Conservation (phyloP, 1,140 invertebrate species). For the Adoxophyes honmai region DNA sequence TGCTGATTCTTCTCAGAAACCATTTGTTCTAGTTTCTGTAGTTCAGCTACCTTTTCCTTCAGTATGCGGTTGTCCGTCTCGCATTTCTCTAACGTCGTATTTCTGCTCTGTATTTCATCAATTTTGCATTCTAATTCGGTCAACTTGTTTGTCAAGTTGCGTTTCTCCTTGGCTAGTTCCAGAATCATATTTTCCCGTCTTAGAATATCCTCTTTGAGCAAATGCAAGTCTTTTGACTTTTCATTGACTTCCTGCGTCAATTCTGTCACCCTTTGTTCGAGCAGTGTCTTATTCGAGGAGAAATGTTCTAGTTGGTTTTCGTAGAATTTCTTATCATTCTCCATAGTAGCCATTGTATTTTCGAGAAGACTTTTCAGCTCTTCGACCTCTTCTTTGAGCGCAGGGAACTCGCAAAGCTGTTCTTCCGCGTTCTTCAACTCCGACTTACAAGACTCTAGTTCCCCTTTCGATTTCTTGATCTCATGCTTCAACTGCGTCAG, state of each 20-base stretch:
- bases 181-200: conserved; percentile 79
- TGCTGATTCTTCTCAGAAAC: conserved; percentile 75
- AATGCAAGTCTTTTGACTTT: conserved; percentile 77
- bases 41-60: conserved; percentile 55
- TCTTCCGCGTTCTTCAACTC: conserved; percentile 75
- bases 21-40: conserved; percentile 65
- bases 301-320: conserved; percentile 77
- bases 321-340: conserved; percentile 79
- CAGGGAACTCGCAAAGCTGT: conserved; percentile 74
- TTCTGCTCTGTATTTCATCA: conserved; percentile 58
- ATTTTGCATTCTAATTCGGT: conserved; percentile 63
- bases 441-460: conserved; percentile 75
- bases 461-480: conserved; percentile 72
- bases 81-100: conserved; percentile 43
- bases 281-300: conserved; percentile 74
- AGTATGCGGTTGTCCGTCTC: conserved; percentile 62
- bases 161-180: conserved; percentile 79
- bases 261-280: conserved; percentile 78
- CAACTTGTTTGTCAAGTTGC: conserved; percentile 69
- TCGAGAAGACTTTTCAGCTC: conserved; percentile 76
- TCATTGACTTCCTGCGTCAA: conserved; percentile 77
- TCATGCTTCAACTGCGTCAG: conserved; percentile 77
- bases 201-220: conserved; percentile 78
- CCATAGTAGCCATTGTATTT: conserved; percentile 75
- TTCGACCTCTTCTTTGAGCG: conserved; percentile 78